Evolutionary conservation across 2,797 vertebrate species (phyloP), one percentile per base, ranked within the genome.

Genomic region (Phaenicophaeus curvirostris): DNA sequence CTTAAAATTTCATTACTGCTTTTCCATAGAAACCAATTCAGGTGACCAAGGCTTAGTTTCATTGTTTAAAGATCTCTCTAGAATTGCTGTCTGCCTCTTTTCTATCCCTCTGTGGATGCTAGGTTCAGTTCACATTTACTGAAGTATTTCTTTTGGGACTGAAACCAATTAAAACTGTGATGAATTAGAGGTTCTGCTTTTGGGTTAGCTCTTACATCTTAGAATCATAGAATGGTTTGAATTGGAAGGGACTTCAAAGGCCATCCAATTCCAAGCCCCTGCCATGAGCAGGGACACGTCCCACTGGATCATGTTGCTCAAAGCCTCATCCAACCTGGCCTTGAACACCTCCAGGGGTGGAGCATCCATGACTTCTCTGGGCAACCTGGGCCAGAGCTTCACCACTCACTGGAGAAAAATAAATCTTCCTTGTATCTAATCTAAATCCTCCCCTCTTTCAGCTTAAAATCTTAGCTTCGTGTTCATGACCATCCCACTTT

Each of bases 161-260:
- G 55, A 84, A 90, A 88, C 58, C 58, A 84, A 81, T 95, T 91
- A 84, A 93, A 94, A 83, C 51, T 15, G 25, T 33, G 24, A 90
- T 28, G 39, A 85, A 78, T 86, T 76, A 58, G 66, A 71, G 51
- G 39, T 35, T 90, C 69, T 90, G 62, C 80, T 82, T 65, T 77
- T 61, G 62, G 30, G 5, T 83, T 61, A 55, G 41, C 68, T 50
- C 63, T 83, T 48, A 46, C 11, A 48, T 23, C 46, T 11, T 13
- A 48, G 46, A 48, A 48, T 48, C 9, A 23, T 20, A 48, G 46
- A 48, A 48, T 48, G 46, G 46, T 23, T 48, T 48, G 46, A 46
- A 46, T 48, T 48, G 46, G 46, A 48, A 48, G 46, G 21, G 46
- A 48, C 46, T 8, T 48, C 46, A 48, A 11, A 48, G 21, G 8